Conservation (phyloP, 53 echinoderm and acorn worm genomes). For the Holothuria leucospilota region DNA sequence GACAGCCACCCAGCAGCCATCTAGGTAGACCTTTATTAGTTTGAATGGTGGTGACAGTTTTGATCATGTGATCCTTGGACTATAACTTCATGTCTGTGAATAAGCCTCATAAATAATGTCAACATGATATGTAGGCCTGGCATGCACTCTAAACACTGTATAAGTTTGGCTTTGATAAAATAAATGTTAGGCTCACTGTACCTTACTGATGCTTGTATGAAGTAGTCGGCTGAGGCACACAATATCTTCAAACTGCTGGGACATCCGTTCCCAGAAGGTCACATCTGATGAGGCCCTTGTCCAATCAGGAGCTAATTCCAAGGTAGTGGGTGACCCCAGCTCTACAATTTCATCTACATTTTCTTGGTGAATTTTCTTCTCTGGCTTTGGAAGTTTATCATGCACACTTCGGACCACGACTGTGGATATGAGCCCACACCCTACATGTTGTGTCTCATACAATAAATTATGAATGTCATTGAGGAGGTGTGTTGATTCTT, state of each 20-base stretch:
- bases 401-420: slow-evolving; percentile 49
- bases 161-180: not conserved
- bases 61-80: too few relatives aligned
- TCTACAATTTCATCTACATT: slow-evolving; percentile 14
- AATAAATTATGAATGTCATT: slow-evolving; percentile 53
- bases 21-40: too few relatives aligned
- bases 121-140: too few relatives aligned
- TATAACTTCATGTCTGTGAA: too few relatives aligned
- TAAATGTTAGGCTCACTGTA: not conserved
- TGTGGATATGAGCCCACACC: slow-evolving; percentile 55
- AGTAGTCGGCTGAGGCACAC: slow-evolving; percentile 81
- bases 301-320: slow-evolving; percentile 77
- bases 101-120: too few relatives aligned
- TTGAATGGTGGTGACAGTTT: too few relatives aligned
- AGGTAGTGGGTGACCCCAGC: slow-evolving; percentile 53
- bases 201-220: slow-evolving; percentile 81
- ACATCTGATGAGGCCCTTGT: slow-evolving; percentile 69
- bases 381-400: slow-evolving; percentile 18
- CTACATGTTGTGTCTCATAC: slow-evolving; percentile 56
- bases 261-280: slow-evolving; percentile 78
- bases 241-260: slow-evolving; percentile 83
- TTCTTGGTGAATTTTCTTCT: not conserved
- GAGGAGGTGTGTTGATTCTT: not conserved
- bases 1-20: too few relatives aligned
- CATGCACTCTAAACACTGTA: not conserved